Evolutionary conservation across 2,888 invertebrate species (phyloP), one percentile per base, ranked within the genome.

Genomic region (Ecliptopera silaceata): DNA sequence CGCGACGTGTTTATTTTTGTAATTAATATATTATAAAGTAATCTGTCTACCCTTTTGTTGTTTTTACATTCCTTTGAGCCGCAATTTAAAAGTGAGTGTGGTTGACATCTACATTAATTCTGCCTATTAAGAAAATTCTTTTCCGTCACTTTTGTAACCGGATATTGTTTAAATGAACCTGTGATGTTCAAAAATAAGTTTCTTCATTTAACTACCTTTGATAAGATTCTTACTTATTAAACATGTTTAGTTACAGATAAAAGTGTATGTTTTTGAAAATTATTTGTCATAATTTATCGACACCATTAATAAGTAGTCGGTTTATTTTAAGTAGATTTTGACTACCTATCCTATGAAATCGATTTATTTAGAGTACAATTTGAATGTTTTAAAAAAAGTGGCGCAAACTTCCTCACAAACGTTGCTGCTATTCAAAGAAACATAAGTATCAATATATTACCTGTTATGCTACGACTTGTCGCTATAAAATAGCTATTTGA

Each of bases 401-500:
- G n/a, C n/a, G n/a, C n/a, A n/a, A n/a, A 26, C 42, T 13, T 43
- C 17, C 38, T 34, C 34, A 41, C 26, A 26, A 41, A 26, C 5
- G 38, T 36, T 22, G 15, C 46, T 34, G 13, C 20, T 46, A 46
- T 26, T 47, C 47, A 6, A 1, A 15, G 47, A 48, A 39, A 20
- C 48, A 17, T 20, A 45, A 45, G 38, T 38, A 17, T 29, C 31
- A 10, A 41, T 48, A 48, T 31, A 48, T 18, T 31, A 48, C 39
- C 39, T 48, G 31, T 48, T 41, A 26, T 13, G 31, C 41, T 41
- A 42, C 26, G 42, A 48, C 38, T n/a, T 39, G 39, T 39, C 48
- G 48, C 39, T 18, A 39, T 48, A 48, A 48, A 48, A 39, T 17
- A 17, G 22, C 48, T 31, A 39, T 48, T 48, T 18, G 48, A 48